These are phyloP conservation scores for Phasia obesa DNA, from an alignment of 2,888 invertebrate genomes.

Conservation along the genomic window DNA sequence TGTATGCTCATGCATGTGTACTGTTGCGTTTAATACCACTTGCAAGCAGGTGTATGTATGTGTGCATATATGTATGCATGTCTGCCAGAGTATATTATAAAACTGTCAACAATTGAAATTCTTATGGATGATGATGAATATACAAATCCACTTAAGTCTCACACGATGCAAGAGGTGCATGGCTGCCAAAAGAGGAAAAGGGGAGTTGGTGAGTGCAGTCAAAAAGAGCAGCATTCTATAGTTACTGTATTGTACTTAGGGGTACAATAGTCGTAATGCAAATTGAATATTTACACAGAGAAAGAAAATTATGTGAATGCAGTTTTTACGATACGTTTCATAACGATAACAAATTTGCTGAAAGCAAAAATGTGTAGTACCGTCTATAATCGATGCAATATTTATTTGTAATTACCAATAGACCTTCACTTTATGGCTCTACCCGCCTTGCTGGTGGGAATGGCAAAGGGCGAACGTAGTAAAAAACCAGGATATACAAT, in stretches of 20 bases:
- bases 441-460: too few relatives aligned
- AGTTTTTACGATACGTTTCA: too few relatives aligned
- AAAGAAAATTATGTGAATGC: neutral
- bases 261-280: neutral
- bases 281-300: conserved; percentile 38
- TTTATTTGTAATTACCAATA: too few relatives aligned
- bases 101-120: conserved; percentile 56
- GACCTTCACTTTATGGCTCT: too few relatives aligned
- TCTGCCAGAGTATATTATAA: conserved; percentile 18
- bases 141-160: conserved; percentile 45
- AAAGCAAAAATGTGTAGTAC: too few relatives aligned
- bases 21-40: too few relatives aligned
- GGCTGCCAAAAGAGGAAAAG: neutral
- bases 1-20: conserved; percentile 14
- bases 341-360: neutral
- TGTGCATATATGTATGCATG: neutral
- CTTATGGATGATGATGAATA: conserved; percentile 56
- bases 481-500: too few relatives aligned
- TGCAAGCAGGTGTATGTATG: too few relatives aligned
- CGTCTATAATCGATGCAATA: too few relatives aligned
- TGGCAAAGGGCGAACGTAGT: too few relatives aligned
- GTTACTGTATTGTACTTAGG: conserved; percentile 11
- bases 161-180: neutral
- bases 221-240: conserved; percentile 38
- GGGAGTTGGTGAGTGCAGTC: conserved; percentile 4